Conservation (phyloP, 2,888 invertebrate genomes). For the Stenotaenia linearis region DNA sequence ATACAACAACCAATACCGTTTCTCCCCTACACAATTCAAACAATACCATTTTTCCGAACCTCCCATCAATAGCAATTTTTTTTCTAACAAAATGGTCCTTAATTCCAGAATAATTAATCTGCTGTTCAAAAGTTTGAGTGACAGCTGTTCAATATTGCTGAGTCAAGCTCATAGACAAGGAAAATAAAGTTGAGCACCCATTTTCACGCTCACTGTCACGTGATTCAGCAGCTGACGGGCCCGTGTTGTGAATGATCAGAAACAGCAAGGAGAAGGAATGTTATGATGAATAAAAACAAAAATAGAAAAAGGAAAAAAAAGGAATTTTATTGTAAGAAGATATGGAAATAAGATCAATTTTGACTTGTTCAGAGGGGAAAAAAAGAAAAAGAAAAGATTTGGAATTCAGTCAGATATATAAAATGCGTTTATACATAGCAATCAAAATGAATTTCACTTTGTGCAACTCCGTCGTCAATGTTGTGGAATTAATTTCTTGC, state of each 20-base stretch:
- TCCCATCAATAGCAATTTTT: neutral
- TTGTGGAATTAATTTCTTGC: constrained; percentile 5
- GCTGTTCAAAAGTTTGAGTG: neutral
- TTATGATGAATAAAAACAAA: neutral
- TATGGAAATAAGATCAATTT: constrained; percentile 2
- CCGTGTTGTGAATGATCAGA: neutral
- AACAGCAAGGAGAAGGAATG: neutral
- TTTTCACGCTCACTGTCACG: neutral
- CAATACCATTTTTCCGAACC: too few species aligned
- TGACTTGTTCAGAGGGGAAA: neutral
- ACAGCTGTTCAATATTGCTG: constrained; percentile 5
- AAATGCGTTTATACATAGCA: neutral
- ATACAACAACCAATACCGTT: too few species aligned
- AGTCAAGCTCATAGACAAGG: neutral
- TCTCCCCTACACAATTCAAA: too few species aligned
- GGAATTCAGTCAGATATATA: neutral
- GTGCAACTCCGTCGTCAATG: neutral
- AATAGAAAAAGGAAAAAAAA: neutral
- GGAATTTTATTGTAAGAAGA: neutral
- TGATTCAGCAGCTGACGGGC: neutral
- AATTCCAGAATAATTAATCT: neutral
- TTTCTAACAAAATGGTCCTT: neutral
- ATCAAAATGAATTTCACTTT: constrained; percentile 9
- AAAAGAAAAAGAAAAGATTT: neutral
- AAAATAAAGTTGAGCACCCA: constrained; percentile 9